Evolutionary conservation across 2,797 vertebrate genomes (phyloP).

Genomic region (Thamnophis elegans): DNA sequence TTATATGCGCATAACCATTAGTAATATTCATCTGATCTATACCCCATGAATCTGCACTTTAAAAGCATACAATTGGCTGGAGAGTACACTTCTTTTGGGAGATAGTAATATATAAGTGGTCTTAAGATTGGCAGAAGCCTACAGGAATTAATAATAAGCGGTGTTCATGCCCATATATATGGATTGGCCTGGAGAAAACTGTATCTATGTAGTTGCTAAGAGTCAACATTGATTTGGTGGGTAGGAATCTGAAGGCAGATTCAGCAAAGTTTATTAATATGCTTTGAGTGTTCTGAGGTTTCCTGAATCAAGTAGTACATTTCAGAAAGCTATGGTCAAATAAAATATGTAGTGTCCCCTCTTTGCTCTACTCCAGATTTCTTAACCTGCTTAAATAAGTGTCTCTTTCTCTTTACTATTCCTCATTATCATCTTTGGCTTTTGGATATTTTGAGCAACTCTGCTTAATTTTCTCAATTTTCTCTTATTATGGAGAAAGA

Average conservation of each 20-base stretch:
- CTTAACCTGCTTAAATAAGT: conserved; percentile 65
- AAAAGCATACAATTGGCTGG: background rate
- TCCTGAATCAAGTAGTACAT: conserved; percentile 36
- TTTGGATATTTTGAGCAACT: conserved; percentile 56
- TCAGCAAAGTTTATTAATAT: conserved; percentile 50
- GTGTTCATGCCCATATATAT: background rate
- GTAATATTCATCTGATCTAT: background rate
- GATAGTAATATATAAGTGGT: background rate
- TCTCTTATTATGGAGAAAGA: conserved; percentile 50
- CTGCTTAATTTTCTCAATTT: conserved; percentile 39
- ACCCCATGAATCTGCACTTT: background rate
- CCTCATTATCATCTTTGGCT: conserved; percentile 53
- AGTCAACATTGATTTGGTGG: background rate
- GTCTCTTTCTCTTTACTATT: conserved; percentile 58
- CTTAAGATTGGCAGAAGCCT: conserved; percentile 7
- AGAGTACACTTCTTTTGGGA: background rate
- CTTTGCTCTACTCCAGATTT: conserved; percentile 54
- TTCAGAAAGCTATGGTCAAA: conserved; percentile 56
- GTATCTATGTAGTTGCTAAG: background rate
- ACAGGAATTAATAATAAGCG: background rate
- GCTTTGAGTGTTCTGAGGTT: conserved; percentile 46
- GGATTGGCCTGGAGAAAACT: background rate
- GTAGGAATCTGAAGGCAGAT: conserved; percentile 39
- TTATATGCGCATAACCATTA: background rate
- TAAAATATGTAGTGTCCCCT: conserved; percentile 62